Evolutionary conservation across 1,140 invertebrate genomes (phyloP).

Genomic region (Orchestia grillus): DNA sequence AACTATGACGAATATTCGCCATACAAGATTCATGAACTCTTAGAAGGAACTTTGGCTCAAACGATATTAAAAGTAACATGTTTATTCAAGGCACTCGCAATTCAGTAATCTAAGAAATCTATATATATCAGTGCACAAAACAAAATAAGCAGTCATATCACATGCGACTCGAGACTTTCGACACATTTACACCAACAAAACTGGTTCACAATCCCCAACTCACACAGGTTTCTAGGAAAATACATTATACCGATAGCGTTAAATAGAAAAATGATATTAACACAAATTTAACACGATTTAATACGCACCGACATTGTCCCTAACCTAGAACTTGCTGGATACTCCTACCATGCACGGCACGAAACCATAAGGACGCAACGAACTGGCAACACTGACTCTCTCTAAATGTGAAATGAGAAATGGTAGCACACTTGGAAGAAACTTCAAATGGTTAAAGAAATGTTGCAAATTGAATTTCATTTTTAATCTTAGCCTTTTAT

Average conservation of each 20-base stretch:
- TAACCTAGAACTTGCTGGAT: not conserved
- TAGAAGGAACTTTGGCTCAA: no score
- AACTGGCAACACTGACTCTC: not conserved
- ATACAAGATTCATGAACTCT: no score
- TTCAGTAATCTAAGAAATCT: not conserved
- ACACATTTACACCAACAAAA: not conserved
- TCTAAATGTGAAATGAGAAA: conserved; percentile 6
- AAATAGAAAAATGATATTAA: not conserved
- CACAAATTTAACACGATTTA: not conserved
- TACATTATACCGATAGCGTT: not conserved
- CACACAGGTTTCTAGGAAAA: not conserved
- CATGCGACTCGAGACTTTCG: no score
- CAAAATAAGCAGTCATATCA: no score
- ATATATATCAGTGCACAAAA: no score
- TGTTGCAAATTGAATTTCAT: no score
- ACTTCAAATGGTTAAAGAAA: no score
- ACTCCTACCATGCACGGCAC: not conserved
- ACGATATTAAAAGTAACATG: not conserved
- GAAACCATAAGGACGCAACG: not conserved
- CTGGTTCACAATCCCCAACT: not conserved
- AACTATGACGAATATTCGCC: no score
- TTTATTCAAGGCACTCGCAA: not conserved
- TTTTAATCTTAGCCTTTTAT: no score
- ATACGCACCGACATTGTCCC: conserved; percentile 32
- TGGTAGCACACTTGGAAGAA: no score